These are phyloP conservation scores for Falco columbarius DNA, from an alignment of 2,797 vertebrate genomes.

Conservation along the genomic window DNA sequence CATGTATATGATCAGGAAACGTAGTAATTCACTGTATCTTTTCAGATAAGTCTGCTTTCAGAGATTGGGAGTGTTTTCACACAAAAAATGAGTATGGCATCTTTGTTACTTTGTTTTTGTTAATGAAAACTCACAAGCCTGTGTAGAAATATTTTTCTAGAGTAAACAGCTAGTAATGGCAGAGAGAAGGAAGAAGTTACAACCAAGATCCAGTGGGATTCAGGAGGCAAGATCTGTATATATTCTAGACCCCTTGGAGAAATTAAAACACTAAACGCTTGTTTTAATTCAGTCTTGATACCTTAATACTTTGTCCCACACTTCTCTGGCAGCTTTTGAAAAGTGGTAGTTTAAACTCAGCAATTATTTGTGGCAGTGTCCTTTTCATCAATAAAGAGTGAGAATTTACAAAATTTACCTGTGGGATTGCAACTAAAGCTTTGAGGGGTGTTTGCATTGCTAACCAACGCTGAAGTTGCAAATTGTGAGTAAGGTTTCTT, in stretches of 20 bases:
- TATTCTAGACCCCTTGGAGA: not conserved
- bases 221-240: not conserved
- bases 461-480: not conserved
- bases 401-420: not conserved
- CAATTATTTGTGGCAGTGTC: not conserved
- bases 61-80: not conserved
- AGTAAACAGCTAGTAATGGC: not conserved
- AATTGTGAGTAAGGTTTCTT: not conserved
- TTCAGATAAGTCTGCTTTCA: not conserved
- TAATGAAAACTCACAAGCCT: not conserved
- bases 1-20: not conserved
- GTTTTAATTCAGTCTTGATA: not conserved
- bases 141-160: not conserved
- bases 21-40: not conserved
- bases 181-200: not conserved
- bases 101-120: not conserved
- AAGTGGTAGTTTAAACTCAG: not conserved
- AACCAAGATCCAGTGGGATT: not conserved
- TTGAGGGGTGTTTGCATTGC: not conserved
- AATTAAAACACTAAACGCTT: not conserved
- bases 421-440: not conserved
- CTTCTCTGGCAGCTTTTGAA: not conserved
- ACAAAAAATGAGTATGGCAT: not conserved
- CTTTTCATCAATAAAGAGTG: not conserved
- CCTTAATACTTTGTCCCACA: not conserved